A percentile compares a stretch with the other conserved stretches of the same genome.
phyloP scores from a whole-genome alignment of 2,797 vertebrate genomes.

The Sebastes ruberrimus region DNA sequence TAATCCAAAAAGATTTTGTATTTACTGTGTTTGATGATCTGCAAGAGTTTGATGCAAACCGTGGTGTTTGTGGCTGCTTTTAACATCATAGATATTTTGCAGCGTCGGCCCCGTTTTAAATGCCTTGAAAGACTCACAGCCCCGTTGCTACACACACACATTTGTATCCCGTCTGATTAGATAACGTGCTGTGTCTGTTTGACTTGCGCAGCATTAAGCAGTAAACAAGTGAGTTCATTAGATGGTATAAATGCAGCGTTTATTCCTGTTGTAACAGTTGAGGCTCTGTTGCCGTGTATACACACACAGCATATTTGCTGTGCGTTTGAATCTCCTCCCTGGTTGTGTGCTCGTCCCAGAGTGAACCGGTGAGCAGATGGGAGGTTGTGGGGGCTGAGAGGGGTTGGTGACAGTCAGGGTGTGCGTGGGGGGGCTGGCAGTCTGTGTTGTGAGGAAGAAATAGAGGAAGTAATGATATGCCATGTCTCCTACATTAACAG shows the following conservation, averaged over 20 bases:
- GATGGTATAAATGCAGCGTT: conserved; percentile 6
- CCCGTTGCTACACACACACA: neutral
- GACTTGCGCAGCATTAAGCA: neutral
- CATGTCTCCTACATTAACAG: conserved; percentile 54
- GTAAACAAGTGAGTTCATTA: conserved; percentile 16
- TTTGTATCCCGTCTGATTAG: conserved; percentile 4
- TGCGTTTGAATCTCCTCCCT: conserved; percentile 22
- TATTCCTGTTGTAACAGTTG: neutral
- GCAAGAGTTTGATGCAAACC: neutral
- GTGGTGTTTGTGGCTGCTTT: neutral
- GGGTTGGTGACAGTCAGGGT: conserved; percentile 32
- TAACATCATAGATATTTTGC: neutral
- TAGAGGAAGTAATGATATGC: conserved; percentile 47
- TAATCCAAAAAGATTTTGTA: neutral
- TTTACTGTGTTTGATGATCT: neutral
- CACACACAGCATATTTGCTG: conserved; percentile 9
- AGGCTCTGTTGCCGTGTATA: neutral
- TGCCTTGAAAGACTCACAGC: neutral
- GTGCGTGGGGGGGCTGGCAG: neutral
- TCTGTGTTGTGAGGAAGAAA: conserved; percentile 14
- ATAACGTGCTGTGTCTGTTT: neutral
- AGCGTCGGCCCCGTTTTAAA: neutral
- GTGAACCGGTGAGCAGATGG: conserved; percentile 70
- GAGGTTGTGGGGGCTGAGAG: conserved; percentile 48
- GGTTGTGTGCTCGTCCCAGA: conserved; percentile 21